Base-by-base conservation (phyloP, 1,140 invertebrate species). In the Nomia melanderi region DNA sequence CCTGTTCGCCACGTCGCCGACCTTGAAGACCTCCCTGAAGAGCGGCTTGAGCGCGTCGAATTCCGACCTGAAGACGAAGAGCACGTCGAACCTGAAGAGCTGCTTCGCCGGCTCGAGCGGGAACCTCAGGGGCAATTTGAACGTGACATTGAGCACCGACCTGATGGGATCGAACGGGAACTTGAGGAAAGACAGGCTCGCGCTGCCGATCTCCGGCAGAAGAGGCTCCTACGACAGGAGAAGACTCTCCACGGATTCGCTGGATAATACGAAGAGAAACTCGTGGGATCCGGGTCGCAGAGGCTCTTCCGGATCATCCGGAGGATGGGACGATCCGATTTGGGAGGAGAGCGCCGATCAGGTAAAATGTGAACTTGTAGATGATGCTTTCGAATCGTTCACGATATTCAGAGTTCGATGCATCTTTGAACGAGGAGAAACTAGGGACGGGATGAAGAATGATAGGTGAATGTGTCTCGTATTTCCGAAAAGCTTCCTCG, bases 171-270 rank as follows among this genome's bases (percentile, higher is more conserved):
- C 91, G 0, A 89, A 88, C 72, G 89, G 89, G 71, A 90, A 88
- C 69, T 12, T 70, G 69, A 89, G 83, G 65, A 92, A 89, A 7
- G 90, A 90, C 31, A 80, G 67, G 31, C 72, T 85, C 76, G 71
- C 74, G 56, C 73, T 33, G 47, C 87, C 77, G 71, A 81, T 86
- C 82, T 89, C 86, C 70, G 79, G 81, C 59, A 83, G 89, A 69
- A 92, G 93, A 74, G 93, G 92, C 62, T 93, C 93, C 0, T 93
- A 93, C 60, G 93, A 94, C 50, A 93, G 91, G 50, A 90, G 94
- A 79, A 93, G 94, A 77, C 95, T 95, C 56, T 96, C 96, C 0
- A 94, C 94, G 6, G 95, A 96, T 88, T 96, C 95, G 0, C 87
- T 96, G 84, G 95, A 96, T 88, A 94, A 94, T 59, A 84, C 90